Evolutionary conservation across 2,797 vertebrate genomes (phyloP).

Genomic region (Oreochromis grahami): DNA sequence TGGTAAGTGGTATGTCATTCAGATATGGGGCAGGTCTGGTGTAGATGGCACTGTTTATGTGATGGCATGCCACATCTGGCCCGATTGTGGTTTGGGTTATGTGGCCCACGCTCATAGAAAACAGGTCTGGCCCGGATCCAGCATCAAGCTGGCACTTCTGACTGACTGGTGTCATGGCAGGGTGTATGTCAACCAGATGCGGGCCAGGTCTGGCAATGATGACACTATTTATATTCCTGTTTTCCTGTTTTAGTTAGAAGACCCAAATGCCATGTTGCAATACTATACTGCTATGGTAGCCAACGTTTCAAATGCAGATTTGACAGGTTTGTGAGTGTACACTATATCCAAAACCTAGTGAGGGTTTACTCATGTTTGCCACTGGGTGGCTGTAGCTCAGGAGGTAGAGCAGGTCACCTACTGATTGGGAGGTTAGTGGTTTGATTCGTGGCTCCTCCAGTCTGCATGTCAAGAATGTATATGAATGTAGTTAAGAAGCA

Average conservation of each 20-base stretch:
- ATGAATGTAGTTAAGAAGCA: background rate
- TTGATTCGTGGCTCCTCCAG: background rate
- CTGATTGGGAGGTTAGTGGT: background rate
- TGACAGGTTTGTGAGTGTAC: background rate
- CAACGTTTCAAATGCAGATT: background rate
- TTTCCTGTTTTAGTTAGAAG: background rate
- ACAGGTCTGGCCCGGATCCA: background rate
- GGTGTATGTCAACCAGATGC: background rate
- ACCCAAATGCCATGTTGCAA: background rate
- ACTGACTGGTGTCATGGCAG: background rate
- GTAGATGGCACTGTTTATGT: background rate
- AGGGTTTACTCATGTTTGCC: background rate
- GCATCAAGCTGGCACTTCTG: background rate
- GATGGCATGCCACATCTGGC: background rate
- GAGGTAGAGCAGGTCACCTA: background rate
- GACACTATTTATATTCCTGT: background rate
- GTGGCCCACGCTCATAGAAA: background rate
- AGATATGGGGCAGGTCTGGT: background rate
- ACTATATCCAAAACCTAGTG: background rate
- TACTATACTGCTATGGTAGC: background rate
- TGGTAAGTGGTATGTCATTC: background rate
- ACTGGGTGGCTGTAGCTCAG: background rate
- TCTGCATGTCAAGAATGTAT: background rate
- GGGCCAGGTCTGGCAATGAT: background rate
- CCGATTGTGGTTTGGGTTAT: background rate